A percentile compares a stretch with the other conserved stretches of the same genome.
Conservation (phyloP, 53 echinoderm and acorn worm genomes). For the Holothuria scabra region DNA sequence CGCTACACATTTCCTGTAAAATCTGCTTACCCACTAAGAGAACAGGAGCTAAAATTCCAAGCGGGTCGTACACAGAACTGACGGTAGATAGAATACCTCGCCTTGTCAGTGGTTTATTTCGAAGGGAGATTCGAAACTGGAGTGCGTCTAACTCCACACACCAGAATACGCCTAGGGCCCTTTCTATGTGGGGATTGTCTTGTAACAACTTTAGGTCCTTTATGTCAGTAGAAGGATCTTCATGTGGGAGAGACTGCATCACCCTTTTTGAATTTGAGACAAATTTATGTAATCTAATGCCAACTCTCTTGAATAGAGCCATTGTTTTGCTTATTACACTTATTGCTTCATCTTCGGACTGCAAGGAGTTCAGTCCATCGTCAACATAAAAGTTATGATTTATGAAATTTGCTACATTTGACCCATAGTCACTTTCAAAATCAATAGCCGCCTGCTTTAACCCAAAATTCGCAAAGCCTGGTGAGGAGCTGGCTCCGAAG, state of each 20-base stretch:
- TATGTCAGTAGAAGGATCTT: conserved; percentile 48
- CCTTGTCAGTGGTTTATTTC: too few species aligned
- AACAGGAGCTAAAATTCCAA: not conserved
- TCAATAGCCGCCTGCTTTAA: conserved; percentile 35
- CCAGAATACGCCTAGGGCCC: too few species aligned
- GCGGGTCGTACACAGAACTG: too few species aligned
- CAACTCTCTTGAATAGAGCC: conserved; percentile 39
- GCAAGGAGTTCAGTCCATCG: conserved; percentile 60
- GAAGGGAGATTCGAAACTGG: too few species aligned
- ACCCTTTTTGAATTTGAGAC: conserved; percentile 58
- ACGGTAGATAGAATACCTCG: too few species aligned
- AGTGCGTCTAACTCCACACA: too few species aligned
- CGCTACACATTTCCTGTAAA: not conserved
- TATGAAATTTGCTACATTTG: conserved; percentile 40
- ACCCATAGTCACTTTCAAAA: conserved; percentile 4
- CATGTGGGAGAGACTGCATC: conserved; percentile 47
- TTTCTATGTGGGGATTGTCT: too few species aligned
- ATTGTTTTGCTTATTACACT: conserved; percentile 43
- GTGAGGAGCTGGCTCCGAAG: conserved; percentile 60
- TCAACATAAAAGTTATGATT: conserved; percentile 65
- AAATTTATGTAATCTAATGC: conserved; percentile 66
- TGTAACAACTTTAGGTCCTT: conserved; percentile 35
- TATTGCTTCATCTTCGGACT: conserved; percentile 56
- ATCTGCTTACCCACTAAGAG: too few species aligned
- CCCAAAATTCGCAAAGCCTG: conserved; percentile 65